Base-by-base conservation (phyloP, 1,140 invertebrate species). In the Lepidurus packardi region DNA sequence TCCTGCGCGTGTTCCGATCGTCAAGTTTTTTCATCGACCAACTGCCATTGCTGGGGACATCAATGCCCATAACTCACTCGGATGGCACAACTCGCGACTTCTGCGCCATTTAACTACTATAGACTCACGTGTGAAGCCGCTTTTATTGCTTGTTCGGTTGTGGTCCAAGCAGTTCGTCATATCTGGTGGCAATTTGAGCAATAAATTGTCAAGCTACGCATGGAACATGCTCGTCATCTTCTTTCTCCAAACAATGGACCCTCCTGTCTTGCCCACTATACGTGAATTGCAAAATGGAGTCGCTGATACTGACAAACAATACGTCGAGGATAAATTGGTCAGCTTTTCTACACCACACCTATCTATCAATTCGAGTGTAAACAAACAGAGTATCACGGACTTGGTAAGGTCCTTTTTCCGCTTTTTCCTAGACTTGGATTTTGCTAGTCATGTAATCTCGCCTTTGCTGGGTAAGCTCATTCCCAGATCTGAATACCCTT, bases 31-130 rank as follows among this genome's bases (percentile, higher is more conserved):
- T 21, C 53, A 65, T 65, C 53, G 53, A n/a, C 53, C 16, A 65
- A 65, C 53, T 65, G 53, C 9, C 53, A 65, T 65, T 21, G 53
- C 53, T 65, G 53, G 53, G n/a, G 53, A 65, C 2, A 65, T 65
- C 53, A 65, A 65, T 21, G 53, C 21, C 13, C 53, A 65, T 21
- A 65, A 65, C 13, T 65, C 53, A 21, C 53, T 65, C 53, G 53
- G 53, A n/a, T 65, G 53, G 53, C n/a, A 65, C 13, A 65, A 65
- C 53, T 65, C 53, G 13, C 53, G 53, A n/a, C 13, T 65, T 13
- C 13, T 65, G 6, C 16, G 53, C 16, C 21, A 65, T 21, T 21
- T 65, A 65, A 65, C 53, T 21, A 65, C 53, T n/a, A 21, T 65
- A 65, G 53, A 65, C 21, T 65, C n/a, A 5, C 16, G 53, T 13